A percentile compares a stretch with the other conserved stretches of the same genome.
Evolutionary conservation across 2,888 invertebrate genomes (phyloP).

Genomic region (Phoenoteleia sp.): DNA sequence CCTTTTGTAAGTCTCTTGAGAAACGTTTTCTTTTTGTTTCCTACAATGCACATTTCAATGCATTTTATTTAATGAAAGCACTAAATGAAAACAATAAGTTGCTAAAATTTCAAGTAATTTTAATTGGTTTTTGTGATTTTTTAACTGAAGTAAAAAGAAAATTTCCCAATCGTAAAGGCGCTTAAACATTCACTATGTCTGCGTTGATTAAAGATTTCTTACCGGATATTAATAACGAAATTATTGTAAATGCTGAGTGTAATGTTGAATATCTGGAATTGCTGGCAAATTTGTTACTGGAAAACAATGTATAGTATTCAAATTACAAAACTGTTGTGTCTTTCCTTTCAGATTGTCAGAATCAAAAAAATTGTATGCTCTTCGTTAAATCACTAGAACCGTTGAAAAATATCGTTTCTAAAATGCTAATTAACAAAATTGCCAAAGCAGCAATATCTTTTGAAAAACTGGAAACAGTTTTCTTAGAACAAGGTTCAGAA

Average conservation of each 20-base stretch:
- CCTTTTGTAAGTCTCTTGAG: conserved; percentile 2
- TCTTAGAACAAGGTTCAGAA: background rate
- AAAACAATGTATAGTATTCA: conserved; percentile 10
- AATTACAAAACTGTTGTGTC: background rate
- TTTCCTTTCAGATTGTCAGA: background rate
- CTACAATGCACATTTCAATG: background rate
- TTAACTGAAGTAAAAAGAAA: background rate
- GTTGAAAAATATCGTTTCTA: conserved; percentile 11
- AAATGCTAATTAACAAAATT: conserved; percentile 13
- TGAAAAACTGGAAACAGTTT: conserved; percentile 4
- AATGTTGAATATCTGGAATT: background rate
- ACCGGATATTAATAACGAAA: background rate
- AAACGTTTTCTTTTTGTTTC: background rate
- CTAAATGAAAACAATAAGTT: background rate
- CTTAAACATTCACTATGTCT: background rate
- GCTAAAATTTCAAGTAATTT: background rate
- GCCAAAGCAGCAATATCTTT: conserved; percentile 19
- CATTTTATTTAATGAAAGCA: background rate
- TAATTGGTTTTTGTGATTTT: background rate
- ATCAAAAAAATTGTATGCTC: conserved; percentile 1
- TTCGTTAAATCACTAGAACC: conserved; percentile 1
- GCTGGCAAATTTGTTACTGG: background rate
- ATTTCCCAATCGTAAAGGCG: too few relatives aligned
- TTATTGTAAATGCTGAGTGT: background rate
- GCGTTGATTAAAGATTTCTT: background rate